phyloP scores from a whole-genome alignment of 2,113 vertebrate species.

The Crotalus tigris region DNA sequence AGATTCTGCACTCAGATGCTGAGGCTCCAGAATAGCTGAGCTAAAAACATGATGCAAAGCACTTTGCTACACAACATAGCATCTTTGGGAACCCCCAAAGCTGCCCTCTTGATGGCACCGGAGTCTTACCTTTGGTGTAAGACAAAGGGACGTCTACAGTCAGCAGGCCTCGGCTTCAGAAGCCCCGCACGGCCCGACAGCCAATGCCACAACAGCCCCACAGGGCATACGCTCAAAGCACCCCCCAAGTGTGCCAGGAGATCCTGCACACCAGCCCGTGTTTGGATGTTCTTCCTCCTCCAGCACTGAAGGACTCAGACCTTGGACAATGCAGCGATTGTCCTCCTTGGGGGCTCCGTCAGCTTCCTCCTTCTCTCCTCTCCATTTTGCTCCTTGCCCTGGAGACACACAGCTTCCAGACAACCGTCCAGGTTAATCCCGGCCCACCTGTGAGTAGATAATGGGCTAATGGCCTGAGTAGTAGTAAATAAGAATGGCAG shows the following conservation, averaged over 20 bases:
- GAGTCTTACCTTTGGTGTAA: background rate
- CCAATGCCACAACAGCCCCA: background rate
- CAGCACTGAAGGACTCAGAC: background rate
- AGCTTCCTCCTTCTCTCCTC: background rate
- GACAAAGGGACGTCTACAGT: background rate
- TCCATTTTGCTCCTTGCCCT: background rate
- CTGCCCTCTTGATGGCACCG: background rate
- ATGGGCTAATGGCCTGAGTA: background rate
- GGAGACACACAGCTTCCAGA: no score
- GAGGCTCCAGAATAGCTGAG: background rate
- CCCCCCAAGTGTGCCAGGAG: background rate
- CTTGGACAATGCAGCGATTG: background rate
- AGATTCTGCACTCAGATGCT: background rate
- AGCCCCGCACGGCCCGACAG: background rate
- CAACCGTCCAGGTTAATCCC: background rate
- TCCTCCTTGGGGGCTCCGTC: background rate
- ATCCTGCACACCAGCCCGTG: background rate
- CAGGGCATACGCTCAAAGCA: background rate
- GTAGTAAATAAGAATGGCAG: background rate
- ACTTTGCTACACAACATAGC: background rate
- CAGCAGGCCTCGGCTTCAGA: background rate
- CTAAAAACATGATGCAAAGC: background rate
- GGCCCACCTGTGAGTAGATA: background rate
- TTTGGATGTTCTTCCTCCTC: background rate
- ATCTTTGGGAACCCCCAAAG: background rate